Percentiles rank a stretch among this genome's conserved stretches.
phyloP scores from a whole-genome alignment of 2,888 invertebrate species.

The Ochlodes sylvanus region DNA sequence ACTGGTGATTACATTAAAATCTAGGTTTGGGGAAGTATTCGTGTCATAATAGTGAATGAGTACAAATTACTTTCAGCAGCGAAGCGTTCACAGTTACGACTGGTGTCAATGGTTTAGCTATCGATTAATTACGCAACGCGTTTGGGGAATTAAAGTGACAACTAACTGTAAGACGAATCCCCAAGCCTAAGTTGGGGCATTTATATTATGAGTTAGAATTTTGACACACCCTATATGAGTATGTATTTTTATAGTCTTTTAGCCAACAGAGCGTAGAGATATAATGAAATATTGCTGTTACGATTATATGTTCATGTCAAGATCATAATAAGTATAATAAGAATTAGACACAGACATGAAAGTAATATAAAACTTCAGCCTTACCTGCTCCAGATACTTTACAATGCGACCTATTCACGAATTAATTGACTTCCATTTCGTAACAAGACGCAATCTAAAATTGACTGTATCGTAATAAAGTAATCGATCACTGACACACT shows the following conservation, averaged over 20 bases:
- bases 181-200: too few relatives aligned
- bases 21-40: too few relatives aligned
- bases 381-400: conserved; percentile 12
- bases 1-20: not conserved
- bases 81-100: too few relatives aligned
- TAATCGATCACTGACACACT: conserved; percentile 17
- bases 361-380: conserved; percentile 9
- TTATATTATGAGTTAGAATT: too few relatives aligned
- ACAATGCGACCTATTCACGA: conserved; percentile 16
- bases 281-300: not conserved
- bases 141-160: too few relatives aligned
- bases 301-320: not conserved
- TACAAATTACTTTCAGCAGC: too few relatives aligned
- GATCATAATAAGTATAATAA: not conserved
- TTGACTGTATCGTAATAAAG: conserved; percentile 18
- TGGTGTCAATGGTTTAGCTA: too few relatives aligned
- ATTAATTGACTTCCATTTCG: conserved; percentile 24
- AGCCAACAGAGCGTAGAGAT: not conserved
- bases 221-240: not conserved
- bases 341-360: conserved; percentile 4
- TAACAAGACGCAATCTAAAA: conserved; percentile 21
- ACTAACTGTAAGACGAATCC: too few relatives aligned
- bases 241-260: not conserved
- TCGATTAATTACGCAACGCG: too few relatives aligned
- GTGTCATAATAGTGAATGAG: too few relatives aligned